Evolutionary conservation across 2,888 invertebrate species (phyloP).

Genomic region (Arctia plantaginis): DNA sequence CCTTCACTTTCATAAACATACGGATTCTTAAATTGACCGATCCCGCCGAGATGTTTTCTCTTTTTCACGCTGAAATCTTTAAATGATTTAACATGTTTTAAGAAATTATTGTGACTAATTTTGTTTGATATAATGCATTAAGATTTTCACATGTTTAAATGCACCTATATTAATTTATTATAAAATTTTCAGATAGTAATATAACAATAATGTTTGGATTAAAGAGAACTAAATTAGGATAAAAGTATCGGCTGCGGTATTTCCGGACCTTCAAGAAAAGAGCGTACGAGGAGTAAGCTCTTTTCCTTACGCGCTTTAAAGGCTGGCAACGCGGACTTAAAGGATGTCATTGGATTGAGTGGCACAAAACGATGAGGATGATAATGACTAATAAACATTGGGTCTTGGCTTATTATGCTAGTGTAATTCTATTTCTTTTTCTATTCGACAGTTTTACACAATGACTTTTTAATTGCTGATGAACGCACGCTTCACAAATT

Average conservation of each 20-base stretch:
- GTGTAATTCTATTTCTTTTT: neutral
- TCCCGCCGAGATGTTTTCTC: neutral
- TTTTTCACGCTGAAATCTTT: neutral
- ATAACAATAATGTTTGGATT: too few relatives aligned
- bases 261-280: too few relatives aligned
- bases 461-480: too few relatives aligned
- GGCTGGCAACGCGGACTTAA: too few relatives aligned
- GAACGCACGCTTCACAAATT: neutral
- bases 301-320: too few relatives aligned
- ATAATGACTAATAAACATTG: neutral
- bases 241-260: too few relatives aligned
- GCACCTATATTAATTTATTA: neutral
- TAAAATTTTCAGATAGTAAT: too few relatives aligned
- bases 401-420: too few relatives aligned
- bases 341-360: too few relatives aligned
- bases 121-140: neutral
- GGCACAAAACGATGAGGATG: too few relatives aligned
- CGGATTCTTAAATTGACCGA: conserved; percentile 34
- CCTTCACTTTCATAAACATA: conserved; percentile 74
- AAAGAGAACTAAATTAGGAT: too few relatives aligned
- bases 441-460: neutral
- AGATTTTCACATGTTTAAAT: neutral
- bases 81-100: neutral
- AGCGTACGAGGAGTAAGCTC: too few relatives aligned
- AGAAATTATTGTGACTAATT: neutral